Conservation (phyloP, 2,888 invertebrate genomes). For the Mamestra brassicae region DNA sequence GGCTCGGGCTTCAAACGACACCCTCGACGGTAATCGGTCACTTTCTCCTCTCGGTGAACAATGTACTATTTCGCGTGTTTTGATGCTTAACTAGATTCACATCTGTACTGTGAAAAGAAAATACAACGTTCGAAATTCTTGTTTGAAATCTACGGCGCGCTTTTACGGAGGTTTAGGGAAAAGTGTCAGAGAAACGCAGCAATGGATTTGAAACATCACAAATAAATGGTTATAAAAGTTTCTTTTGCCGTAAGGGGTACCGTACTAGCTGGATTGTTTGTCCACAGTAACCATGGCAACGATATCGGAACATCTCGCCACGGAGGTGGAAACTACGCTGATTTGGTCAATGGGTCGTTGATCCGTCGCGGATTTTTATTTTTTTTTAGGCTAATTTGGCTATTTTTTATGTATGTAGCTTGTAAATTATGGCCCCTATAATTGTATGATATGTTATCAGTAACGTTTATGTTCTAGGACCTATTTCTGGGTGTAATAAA, state of each 20-base stretch:
- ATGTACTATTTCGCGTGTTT: constrained; percentile 59
- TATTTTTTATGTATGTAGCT: constrained; percentile 32
- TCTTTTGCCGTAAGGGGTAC: constrained; percentile 27
- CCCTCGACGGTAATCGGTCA: too few relatives aligned
- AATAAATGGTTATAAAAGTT: not conserved
- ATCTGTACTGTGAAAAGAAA: constrained; percentile 48
- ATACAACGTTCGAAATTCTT: accelerated
- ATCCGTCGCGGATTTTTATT: constrained; percentile 75
- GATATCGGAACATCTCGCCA: constrained; percentile 83
- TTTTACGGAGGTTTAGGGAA: accelerated
- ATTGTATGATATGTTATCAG: constrained; percentile 42
- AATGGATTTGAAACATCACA: constrained; percentile 14
- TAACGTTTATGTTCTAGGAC: constrained; percentile 31
- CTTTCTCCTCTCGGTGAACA: too few relatives aligned
- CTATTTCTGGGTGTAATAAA: constrained; percentile 19
- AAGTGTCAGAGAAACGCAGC: not conserved
- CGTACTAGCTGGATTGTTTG: constrained; percentile 73
- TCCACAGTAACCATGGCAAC: constrained; percentile 80
- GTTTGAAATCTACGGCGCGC: constrained; percentile 20
- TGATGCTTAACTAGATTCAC: constrained; percentile 32
- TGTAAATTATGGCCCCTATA: constrained; percentile 39
- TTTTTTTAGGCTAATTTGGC: constrained; percentile 48
- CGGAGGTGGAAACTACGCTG: constrained; percentile 74
- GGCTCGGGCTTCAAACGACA: too few relatives aligned
- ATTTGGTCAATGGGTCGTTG: constrained; percentile 84